Conservation (phyloP, 2,113 vertebrate genomes). For the Motacilla alba region DNA sequence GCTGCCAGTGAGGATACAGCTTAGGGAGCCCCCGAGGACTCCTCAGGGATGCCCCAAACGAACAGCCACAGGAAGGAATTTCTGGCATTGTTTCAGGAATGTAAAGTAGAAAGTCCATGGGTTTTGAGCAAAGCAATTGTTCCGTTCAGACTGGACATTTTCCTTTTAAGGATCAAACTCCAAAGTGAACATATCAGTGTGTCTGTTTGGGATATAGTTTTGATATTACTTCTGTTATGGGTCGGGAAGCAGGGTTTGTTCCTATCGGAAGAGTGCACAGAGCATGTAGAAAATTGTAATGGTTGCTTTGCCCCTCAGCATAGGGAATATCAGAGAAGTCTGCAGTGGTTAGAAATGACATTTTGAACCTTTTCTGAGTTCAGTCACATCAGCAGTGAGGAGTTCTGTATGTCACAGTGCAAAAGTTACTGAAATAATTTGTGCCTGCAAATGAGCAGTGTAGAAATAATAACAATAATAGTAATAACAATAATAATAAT, state of each 20-base stretch:
- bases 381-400: background rate
- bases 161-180: background rate
- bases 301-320: background rate
- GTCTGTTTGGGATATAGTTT: background rate
- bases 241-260: background rate
- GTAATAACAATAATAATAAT: background rate
- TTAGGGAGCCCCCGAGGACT: too few relatives aligned
- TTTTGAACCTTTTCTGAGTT: background rate
- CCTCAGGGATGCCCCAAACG: too few relatives aligned
- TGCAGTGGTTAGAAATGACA: background rate
- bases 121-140: background rate
- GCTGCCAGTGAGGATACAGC: too few relatives aligned
- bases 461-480: background rate
- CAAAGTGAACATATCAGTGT: background rate
- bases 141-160: background rate
- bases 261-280: background rate
- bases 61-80: background rate
- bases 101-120: background rate
- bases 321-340: background rate
- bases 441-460: background rate
- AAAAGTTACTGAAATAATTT: background rate
- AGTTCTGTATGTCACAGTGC: background rate
- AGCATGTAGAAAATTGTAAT: background rate
- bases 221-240: background rate
- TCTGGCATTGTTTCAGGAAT: background rate